Conservation (phyloP, 1,140 invertebrate genomes). For the Coenobita brevimanus region DNA sequence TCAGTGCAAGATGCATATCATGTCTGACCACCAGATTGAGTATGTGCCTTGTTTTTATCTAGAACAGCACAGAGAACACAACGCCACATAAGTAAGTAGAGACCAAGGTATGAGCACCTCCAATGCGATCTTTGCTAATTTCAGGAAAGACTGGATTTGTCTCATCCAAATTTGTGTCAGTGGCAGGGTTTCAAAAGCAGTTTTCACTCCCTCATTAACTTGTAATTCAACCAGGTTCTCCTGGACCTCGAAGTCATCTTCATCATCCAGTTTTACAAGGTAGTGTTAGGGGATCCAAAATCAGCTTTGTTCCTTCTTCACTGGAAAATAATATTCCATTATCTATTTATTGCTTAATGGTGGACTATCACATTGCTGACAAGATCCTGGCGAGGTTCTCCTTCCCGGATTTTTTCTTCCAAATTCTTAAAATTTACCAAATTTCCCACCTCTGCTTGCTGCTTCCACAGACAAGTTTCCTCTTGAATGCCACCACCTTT, state of each 20-base stretch:
- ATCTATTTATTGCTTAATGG: neutral
- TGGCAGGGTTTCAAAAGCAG: no score
- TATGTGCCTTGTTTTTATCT: no score
- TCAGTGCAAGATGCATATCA: no score
- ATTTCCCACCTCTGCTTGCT: slow-evolving; percentile 11
- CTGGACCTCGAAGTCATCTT: slow-evolving; percentile 29
- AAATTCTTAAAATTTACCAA: slow-evolving; percentile 23
- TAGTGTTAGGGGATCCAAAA: neutral
- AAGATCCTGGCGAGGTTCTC: slow-evolving; percentile 15
- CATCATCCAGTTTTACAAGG: slow-evolving; percentile 13
- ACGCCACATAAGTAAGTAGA: no score
- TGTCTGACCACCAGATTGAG: no score
- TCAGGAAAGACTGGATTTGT: slow-evolving; percentile 12
- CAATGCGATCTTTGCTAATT: no score
- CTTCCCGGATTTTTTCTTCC: neutral
- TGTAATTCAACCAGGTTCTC: slow-evolving; percentile 11
- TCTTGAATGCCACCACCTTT: slow-evolving; percentile 11
- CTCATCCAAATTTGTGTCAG: no score
- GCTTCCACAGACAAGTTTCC: slow-evolving; percentile 15
- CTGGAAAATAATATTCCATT: slow-evolving; percentile 8
- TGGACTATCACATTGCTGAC: neutral
- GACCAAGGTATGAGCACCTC: no score
- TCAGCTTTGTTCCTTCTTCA: slow-evolving; percentile 1
- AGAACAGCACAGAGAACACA: no score
- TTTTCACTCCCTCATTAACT: no score